These are phyloP conservation scores for Rattus rattus DNA, from an alignment of 2,113 vertebrate species.

Conservation along the genomic window DNA sequence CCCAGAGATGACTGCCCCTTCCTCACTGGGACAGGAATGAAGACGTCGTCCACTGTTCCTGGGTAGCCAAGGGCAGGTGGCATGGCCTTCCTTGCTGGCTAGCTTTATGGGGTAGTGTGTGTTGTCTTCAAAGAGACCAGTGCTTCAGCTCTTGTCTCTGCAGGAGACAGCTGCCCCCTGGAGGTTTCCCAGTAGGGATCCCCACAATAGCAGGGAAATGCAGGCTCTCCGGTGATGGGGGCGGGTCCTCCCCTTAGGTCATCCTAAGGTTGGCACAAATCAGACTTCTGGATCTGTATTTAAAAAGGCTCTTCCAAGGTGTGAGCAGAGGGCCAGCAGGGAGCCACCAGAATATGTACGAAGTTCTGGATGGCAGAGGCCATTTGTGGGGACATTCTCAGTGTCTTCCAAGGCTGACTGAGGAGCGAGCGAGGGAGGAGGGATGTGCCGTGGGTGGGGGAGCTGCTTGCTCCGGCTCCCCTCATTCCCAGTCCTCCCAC, in stretches of 20 bases:
- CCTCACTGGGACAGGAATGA: constrained; percentile 21
- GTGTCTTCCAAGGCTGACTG: constrained; percentile 70
- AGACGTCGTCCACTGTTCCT: background rate
- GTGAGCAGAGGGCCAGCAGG: constrained; percentile 46
- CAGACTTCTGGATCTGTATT: constrained; percentile 69
- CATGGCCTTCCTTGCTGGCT: background rate
- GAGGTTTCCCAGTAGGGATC: constrained; percentile 29
- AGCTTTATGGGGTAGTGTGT: background rate
- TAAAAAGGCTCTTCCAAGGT: constrained; percentile 49
- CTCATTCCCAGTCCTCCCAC: constrained; percentile 99
- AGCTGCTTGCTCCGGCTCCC: constrained; percentile 53
- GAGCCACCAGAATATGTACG: constrained; percentile 52
- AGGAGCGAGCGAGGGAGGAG: constrained; percentile 66
- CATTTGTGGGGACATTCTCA: constrained; percentile 60
- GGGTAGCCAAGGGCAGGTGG: constrained; percentile 17
- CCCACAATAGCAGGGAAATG: constrained; percentile 54
- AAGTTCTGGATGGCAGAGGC: constrained; percentile 59
- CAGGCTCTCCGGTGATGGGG: constrained; percentile 66
- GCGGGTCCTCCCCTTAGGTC: constrained; percentile 42
- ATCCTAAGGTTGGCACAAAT: constrained; percentile 74
- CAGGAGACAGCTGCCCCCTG: background rate
- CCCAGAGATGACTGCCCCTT: constrained; percentile 50
- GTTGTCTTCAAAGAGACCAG: constrained; percentile 23
- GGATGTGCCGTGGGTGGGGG: constrained; percentile 74
- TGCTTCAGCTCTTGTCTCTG: constrained; percentile 16